These are phyloP conservation scores for Fistularia commersonii DNA, from an alignment of 2,797 vertebrate genomes.

Conservation along the genomic window DNA sequence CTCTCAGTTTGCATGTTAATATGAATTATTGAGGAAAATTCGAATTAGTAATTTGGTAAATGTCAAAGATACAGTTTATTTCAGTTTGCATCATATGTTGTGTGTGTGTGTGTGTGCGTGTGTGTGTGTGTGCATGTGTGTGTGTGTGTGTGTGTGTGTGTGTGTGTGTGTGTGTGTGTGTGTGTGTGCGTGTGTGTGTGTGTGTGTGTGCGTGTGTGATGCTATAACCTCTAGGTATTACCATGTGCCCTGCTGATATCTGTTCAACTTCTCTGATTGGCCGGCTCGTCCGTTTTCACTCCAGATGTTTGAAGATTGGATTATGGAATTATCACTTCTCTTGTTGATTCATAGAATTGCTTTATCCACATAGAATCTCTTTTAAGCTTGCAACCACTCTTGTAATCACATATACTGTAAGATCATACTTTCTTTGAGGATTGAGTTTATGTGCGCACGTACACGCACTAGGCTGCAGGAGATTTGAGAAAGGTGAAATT, in stretches of 20 bases:
- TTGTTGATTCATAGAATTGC: constrained; percentile 45
- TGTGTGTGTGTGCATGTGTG: no score
- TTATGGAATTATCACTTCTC: constrained; percentile 61
- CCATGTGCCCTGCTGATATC: constrained; percentile 41
- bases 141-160: no score
- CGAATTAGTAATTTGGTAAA: no score
- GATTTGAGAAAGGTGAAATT: constrained; percentile 58
- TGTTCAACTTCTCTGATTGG: constrained; percentile 52
- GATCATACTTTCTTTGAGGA: constrained; percentile 37
- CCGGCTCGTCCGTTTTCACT: constrained; percentile 48
- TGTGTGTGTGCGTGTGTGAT: constrained; percentile 4
- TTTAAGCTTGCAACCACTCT: constrained; percentile 16
- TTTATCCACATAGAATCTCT: constrained; percentile 35
- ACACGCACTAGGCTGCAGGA: constrained; percentile 32
- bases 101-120: no score
- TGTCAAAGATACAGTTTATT: no score
- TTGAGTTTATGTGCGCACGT: constrained; percentile 16
- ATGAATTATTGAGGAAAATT: no score
- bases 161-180: not conserved
- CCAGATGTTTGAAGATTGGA: constrained; percentile 68
- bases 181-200: not conserved
- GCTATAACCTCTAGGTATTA: constrained; percentile 36
- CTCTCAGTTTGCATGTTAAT: no score
- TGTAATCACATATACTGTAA: constrained; percentile 33
- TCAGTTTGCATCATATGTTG: no score